Percentiles rank a stretch among this genome's conserved stretches.
phyloP scores from a whole-genome alignment of 92 coral and sea anemone species.

The Virgularia gustaviana region DNA sequence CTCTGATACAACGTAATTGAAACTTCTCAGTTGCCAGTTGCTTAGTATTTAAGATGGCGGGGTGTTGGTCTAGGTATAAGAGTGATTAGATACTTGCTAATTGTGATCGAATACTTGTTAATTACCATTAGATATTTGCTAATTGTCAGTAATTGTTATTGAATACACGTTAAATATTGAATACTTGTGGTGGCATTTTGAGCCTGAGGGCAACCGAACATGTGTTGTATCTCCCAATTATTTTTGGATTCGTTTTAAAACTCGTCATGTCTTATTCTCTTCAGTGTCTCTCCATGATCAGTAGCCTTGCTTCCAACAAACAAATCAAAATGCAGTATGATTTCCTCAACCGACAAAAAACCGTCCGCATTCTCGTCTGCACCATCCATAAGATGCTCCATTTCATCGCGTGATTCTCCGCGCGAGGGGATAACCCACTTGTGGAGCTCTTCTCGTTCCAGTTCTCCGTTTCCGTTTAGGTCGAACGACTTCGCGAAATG shows the following conservation, averaged over 20 bases:
- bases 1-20: too few species aligned
- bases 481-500: conserved; percentile 81
- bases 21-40: too few species aligned
- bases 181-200: too few species aligned
- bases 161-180: too few species aligned
- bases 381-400: conserved; percentile 90
- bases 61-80: too few species aligned
- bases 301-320: conserved; percentile 97
- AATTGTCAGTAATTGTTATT: too few species aligned
- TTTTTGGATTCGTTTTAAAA: conserved; percentile 38
- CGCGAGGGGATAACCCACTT: conserved; percentile 85
- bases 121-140: too few species aligned
- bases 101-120: too few species aligned
- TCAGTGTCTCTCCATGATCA: conserved; percentile 89
- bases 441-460: conserved; percentile 83
- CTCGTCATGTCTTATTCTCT: conserved; percentile 75
- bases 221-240: too few species aligned
- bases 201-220: too few species aligned
- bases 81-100: too few species aligned
- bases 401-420: conserved; percentile 86
- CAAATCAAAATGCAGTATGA: conserved; percentile 82
- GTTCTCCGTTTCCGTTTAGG: conserved; percentile 80
- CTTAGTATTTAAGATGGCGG: too few species aligned
- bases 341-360: conserved; percentile 74
- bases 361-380: conserved; percentile 95